phyloP scores from a whole-genome alignment of 2,888 invertebrate species.

The Parthenolecanium corni region DNA sequence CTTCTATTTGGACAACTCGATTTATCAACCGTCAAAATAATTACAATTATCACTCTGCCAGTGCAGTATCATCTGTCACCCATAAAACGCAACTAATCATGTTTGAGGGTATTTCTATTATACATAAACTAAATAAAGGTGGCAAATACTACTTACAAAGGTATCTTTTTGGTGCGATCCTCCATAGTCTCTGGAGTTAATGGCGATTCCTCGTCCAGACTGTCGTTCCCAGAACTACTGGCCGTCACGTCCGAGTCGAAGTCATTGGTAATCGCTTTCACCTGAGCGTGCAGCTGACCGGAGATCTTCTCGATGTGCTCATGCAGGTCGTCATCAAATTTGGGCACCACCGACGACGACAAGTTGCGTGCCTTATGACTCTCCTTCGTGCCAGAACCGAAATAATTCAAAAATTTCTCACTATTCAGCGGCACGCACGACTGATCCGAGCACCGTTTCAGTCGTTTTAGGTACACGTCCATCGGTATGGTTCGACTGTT shows the following conservation, averaged over 20 bases:
- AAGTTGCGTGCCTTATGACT: constrained; percentile 2
- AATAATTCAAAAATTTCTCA: constrained; percentile 14
- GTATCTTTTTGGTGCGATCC: constrained; percentile 24
- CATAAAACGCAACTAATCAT: no score
- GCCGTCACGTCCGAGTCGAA: constrained; percentile 31
- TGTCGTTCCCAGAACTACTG: constrained; percentile 31
- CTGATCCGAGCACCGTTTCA: constrained; percentile 13
- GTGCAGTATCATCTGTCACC: no score
- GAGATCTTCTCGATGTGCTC: constrained; percentile 29
- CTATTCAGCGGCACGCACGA: constrained; percentile 20
- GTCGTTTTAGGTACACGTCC: constrained; percentile 19
- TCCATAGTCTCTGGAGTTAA: background rate
- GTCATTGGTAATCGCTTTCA: constrained; percentile 29
- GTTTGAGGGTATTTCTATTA: no score
- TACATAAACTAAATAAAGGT: no score
- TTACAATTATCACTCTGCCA: no score
- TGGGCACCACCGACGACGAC: constrained; percentile 7
- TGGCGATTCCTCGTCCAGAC: constrained; percentile 28
- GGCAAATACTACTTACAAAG: constrained; percentile 15
- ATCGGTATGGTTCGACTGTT: background rate
- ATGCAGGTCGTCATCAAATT: constrained; percentile 12
- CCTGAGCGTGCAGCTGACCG: constrained; percentile 30
- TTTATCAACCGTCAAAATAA: no score
- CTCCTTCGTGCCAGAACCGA: constrained; percentile 15
- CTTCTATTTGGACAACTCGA: no score